A percentile compares a stretch with the other conserved stretches of the same genome.
Evolutionary conservation across 2,888 invertebrate species (phyloP).

Genomic region (Pasiphila rectangulata): DNA sequence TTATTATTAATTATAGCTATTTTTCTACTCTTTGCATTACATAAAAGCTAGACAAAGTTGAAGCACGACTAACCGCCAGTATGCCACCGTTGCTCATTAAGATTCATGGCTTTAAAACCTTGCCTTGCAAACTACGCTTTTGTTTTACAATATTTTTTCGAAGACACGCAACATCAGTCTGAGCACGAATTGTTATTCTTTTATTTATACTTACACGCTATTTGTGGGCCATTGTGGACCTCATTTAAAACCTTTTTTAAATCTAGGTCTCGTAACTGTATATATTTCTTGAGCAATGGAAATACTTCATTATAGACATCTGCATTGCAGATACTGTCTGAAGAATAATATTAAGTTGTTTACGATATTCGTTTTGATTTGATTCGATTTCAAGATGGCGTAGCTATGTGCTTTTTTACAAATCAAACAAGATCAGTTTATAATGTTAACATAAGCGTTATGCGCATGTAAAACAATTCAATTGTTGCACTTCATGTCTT

Average conservation of each 20-base stretch:
- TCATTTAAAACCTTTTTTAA: background rate
- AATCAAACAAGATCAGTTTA: no score
- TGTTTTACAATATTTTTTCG: conserved; percentile 11
- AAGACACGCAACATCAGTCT: conserved; percentile 6
- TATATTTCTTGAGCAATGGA: no score
- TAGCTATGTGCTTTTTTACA: no score
- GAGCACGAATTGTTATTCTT: conserved; percentile 1
- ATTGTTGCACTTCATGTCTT: no score
- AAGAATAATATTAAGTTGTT: no score
- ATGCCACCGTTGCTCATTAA: conserved; percentile 6
- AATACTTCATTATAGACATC: no score
- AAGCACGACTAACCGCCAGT: background rate
- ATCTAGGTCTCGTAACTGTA: background rate
- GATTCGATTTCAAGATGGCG: no score
- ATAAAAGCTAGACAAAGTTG: conserved; percentile 1
- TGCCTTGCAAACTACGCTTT: conserved; percentile 8
- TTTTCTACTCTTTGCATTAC: background rate
- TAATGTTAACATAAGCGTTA: no score
- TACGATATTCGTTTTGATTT: no score
- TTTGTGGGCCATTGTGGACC: conserved; percentile 28
- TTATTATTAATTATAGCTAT: no score
- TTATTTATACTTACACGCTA: background rate
- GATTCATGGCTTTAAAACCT: conserved; percentile 11
- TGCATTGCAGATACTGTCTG: no score
- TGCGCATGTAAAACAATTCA: no score